These are phyloP conservation scores for Ceyx melanurus DNA, from an alignment of 2,113 vertebrate species.

Conservation along the genomic window DNA sequence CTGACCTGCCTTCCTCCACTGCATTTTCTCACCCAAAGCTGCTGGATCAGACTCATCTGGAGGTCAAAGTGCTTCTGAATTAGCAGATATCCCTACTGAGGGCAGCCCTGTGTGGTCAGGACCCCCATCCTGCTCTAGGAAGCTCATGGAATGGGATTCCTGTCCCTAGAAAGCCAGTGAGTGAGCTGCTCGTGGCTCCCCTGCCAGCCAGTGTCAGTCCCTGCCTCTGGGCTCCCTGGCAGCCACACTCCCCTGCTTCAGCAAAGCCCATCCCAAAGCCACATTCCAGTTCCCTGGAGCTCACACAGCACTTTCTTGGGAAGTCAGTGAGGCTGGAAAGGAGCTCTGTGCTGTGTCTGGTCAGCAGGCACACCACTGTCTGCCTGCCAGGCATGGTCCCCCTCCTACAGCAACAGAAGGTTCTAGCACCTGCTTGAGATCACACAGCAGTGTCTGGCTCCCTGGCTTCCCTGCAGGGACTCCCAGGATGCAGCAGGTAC, in stretches of 20 bases:
- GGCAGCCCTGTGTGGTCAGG: background rate
- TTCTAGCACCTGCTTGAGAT: background rate
- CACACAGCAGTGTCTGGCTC: fast-evolving
- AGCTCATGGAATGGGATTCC: background rate
- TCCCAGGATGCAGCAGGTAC: background rate
- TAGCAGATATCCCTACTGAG: background rate
- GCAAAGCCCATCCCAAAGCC: background rate
- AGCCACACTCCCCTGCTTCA: fast-evolving
- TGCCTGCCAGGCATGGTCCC: background rate
- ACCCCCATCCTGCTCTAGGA: background rate
- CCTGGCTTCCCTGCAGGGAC: background rate
- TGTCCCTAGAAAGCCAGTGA: no score
- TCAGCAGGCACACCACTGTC: no score
- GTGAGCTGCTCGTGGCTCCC: background rate
- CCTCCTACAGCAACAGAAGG: background rate
- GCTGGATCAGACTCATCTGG: background rate
- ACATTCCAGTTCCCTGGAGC: background rate
- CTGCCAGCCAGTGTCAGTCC: fast-evolving
- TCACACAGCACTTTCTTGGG: background rate
- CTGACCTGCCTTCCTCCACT: background rate
- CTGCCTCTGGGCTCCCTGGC: fast-evolving
- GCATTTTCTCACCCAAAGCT: background rate
- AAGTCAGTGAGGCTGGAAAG: background rate
- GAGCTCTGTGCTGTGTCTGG: no score
- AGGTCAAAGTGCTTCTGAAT: background rate